Evolutionary conservation across 2,888 invertebrate genomes (phyloP).

Genomic region (Trissoscelio sp.): DNA sequence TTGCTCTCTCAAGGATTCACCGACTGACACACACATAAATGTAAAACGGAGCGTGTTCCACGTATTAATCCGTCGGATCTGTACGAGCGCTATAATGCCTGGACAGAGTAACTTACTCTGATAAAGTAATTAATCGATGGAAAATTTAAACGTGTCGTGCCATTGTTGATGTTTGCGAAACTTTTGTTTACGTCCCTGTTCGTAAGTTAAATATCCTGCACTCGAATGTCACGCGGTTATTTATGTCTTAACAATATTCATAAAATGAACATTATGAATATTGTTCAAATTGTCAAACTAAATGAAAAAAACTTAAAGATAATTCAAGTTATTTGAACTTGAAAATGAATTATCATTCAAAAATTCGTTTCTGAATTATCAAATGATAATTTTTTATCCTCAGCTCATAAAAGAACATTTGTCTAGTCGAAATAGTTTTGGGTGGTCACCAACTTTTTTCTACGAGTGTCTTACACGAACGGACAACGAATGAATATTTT

Average conservation of each 20-base stretch:
- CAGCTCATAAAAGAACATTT: slow-evolving; percentile 52
- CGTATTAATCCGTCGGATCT: slow-evolving; percentile 17
- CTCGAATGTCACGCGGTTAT: slow-evolving; percentile 28
- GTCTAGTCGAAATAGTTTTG: slow-evolving; percentile 66
- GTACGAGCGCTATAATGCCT: neutral
- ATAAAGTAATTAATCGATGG: slow-evolving; percentile 18
- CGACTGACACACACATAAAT: neutral
- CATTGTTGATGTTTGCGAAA: slow-evolving; percentile 43
- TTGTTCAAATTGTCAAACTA: slow-evolving; percentile 19
- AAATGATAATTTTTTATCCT: slow-evolving; percentile 34
- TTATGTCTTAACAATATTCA: too few relatives aligned
- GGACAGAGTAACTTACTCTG: slow-evolving; percentile 3
- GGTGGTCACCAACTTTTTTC: slow-evolving; percentile 54
- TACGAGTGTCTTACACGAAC: slow-evolving; percentile 71
- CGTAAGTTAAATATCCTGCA: slow-evolving; percentile 43
- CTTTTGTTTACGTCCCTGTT: slow-evolving; percentile 40
- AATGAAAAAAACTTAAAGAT: slow-evolving; percentile 5
- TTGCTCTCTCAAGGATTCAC: slow-evolving; percentile 28
- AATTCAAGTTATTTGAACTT: neutral
- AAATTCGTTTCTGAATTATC: too few relatives aligned
- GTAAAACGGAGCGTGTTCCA: slow-evolving; percentile 4
- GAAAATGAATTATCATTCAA: too few relatives aligned
- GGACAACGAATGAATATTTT: slow-evolving; percentile 72
- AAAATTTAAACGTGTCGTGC: slow-evolving; percentile 40
- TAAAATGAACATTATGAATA: too few relatives aligned